These are phyloP conservation scores for Zophobas morio DNA, from an alignment of 1,140 invertebrate species.

Conservation along the genomic window DNA sequence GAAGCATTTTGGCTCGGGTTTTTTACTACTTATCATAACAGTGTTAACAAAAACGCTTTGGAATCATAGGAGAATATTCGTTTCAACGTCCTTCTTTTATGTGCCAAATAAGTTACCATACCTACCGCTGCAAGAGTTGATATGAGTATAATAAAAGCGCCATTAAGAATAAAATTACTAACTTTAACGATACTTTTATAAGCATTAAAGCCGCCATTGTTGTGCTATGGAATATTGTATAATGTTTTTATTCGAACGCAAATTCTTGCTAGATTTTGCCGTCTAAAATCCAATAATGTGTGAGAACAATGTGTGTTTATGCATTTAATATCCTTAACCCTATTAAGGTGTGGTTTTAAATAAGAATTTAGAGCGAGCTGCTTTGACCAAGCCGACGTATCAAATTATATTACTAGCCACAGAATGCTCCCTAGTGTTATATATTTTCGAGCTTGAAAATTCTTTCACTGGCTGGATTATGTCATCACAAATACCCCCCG, in stretches of 20 bases:
- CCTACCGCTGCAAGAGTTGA: neutral
- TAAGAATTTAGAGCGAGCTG: neutral
- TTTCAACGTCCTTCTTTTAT: neutral
- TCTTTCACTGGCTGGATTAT: too few species aligned
- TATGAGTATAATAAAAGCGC: slow-evolving; percentile 24
- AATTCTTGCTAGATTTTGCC: slow-evolving; percentile 8
- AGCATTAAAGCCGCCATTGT: slow-evolving; percentile 14
- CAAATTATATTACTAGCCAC: neutral
- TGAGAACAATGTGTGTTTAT: slow-evolving; percentile 12
- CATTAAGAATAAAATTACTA: slow-evolving; percentile 20
- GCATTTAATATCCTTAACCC: slow-evolving; percentile 1
- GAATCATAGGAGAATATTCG: neutral
- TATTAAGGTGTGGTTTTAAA: neutral
- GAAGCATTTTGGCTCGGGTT: too few species aligned
- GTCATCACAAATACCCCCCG: too few species aligned
- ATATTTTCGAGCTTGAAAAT: too few species aligned
- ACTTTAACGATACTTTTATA: slow-evolving; percentile 31
- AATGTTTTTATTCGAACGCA: slow-evolving; percentile 25
- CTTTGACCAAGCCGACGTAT: neutral
- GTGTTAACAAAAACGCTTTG: neutral
- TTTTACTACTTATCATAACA: too few species aligned
- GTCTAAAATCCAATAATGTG: neutral
- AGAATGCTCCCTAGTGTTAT: too few species aligned
- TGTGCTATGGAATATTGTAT: slow-evolving; percentile 1
- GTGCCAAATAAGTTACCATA: slow-evolving; percentile 11